phyloP scores from a whole-genome alignment of 2,888 invertebrate genomes.

The Ditula angustiorana region DNA sequence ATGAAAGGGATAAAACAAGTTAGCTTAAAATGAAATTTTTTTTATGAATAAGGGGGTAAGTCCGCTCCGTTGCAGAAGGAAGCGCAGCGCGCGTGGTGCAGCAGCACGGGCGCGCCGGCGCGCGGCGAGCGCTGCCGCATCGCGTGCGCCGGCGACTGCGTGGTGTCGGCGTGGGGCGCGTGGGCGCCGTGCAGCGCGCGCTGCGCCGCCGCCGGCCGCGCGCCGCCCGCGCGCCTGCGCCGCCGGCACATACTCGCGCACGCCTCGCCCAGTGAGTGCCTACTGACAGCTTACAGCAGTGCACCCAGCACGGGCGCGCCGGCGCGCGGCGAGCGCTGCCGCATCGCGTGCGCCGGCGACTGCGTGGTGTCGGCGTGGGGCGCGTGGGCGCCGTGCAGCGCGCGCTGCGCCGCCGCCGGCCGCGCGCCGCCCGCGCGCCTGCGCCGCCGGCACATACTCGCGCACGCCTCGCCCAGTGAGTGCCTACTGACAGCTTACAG shows the following conservation, averaged over 20 bases:
- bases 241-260: slow-evolving; percentile 71
- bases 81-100: slow-evolving; percentile 82
- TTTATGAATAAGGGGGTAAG: too few relatives aligned
- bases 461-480: slow-evolving; percentile 73
- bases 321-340: slow-evolving; percentile 81
- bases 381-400: slow-evolving; percentile 82
- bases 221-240: slow-evolving; percentile 62
- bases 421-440: slow-evolving; percentile 63
- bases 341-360: slow-evolving; percentile 88
- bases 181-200: slow-evolving; percentile 83
- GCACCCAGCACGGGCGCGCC: not conserved
- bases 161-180: slow-evolving; percentile 87
- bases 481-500: too few relatives aligned
- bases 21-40: too few relatives aligned
- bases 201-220: slow-evolving; percentile 66
- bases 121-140: slow-evolving; percentile 86
- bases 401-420: slow-evolving; percentile 66
- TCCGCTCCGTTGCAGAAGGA: slow-evolving; percentile 66
- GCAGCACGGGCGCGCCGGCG: slow-evolving; percentile 74
- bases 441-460: slow-evolving; percentile 66
- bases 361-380: slow-evolving; percentile 88
- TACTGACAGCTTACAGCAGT: too few relatives aligned
- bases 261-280: slow-evolving; percentile 66
- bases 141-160: slow-evolving; percentile 89
- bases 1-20: too few relatives aligned